These are phyloP conservation scores for Oopsacas minuta DNA, from an alignment of 37 sponge, comb jelly and placozoan genomes.

Conservation along the genomic window DNA sequence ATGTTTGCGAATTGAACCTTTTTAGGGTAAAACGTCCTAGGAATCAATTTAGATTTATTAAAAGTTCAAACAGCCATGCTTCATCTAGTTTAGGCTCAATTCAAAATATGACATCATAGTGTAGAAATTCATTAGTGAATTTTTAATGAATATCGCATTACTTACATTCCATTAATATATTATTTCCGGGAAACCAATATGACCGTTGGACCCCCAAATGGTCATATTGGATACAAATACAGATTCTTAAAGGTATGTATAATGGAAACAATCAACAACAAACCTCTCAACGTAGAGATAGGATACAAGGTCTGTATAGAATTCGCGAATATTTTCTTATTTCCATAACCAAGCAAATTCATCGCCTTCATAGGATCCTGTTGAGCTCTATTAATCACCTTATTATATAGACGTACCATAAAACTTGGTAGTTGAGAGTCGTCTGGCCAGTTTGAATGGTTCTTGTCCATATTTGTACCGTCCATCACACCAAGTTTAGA, in stretches of 20 bases:
- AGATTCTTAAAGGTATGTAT: background rate
- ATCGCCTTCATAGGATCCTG: background rate
- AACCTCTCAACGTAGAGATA: background rate
- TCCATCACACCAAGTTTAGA: background rate
- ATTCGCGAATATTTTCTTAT: background rate
- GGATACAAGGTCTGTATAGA: background rate
- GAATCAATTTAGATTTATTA: too few species aligned
- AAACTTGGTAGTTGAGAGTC: background rate
- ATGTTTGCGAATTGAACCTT: too few species aligned
- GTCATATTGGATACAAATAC: background rate
- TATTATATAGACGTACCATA: background rate
- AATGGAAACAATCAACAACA: background rate
- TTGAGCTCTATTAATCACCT: background rate
- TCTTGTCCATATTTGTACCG: background rate
- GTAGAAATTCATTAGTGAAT: too few species aligned
- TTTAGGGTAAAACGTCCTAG: too few species aligned
- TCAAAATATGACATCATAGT: too few species aligned
- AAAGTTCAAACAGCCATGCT: too few species aligned
- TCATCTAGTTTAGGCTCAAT: too few species aligned
- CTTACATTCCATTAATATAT: too few species aligned
- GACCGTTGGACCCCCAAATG: too few species aligned
- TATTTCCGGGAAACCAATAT: too few species aligned
- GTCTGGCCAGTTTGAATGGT: background rate
- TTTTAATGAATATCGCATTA: too few species aligned
- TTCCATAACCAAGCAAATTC: background rate